These are phyloP conservation scores for Mastomys coucha DNA, from an alignment of 2,113 vertebrate species.

Conservation along the genomic window DNA sequence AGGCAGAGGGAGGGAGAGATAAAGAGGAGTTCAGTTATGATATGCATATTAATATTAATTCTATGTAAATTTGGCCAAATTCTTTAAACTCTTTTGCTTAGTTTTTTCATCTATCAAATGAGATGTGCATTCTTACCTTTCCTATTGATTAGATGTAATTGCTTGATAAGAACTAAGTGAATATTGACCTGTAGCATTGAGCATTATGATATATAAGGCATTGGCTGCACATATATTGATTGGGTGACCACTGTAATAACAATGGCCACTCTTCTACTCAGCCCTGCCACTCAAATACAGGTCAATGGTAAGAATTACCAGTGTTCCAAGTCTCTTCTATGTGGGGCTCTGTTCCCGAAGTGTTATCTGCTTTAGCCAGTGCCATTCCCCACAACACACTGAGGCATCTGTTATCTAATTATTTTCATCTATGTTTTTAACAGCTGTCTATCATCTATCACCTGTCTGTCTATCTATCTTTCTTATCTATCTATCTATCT, in stretches of 20 bases:
- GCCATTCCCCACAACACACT: not conserved
- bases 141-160: not conserved
- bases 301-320: not conserved
- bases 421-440: not conserved
- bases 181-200: not conserved
- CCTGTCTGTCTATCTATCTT: not conserved
- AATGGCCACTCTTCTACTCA: not conserved
- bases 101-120: not conserved
- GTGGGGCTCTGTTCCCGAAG: not conserved
- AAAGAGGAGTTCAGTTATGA: not conserved
- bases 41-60: not conserved
- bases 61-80: not conserved
- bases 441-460: not conserved
- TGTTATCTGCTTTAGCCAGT: not conserved
- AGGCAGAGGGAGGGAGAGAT: not conserved
- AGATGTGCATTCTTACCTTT: not conserved
- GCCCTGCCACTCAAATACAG: not conserved
- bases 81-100: not conserved
- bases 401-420: not conserved
- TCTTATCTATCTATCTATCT: not conserved
- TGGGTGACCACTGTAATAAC: not conserved
- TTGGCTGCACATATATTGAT: not conserved
- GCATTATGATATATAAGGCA: not conserved
- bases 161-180: not conserved
- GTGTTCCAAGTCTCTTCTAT: not conserved